A percentile compares a stretch with the other conserved stretches of the same genome.
Evolutionary conservation across 2,888 invertebrate species (phyloP).

Genomic region (Blastobasis adustella): DNA sequence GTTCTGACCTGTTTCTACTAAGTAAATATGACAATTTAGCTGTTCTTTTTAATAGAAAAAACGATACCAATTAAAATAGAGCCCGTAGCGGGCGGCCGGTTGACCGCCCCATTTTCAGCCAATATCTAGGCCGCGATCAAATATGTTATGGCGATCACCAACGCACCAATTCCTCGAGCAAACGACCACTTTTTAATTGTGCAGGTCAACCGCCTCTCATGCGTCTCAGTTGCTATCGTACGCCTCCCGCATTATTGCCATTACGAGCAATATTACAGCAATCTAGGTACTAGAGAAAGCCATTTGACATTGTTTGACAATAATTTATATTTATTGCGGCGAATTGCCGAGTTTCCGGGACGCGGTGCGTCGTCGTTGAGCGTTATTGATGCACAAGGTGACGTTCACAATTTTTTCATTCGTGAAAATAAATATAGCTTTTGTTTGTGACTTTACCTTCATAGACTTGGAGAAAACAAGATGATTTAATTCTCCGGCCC

Average conservation of each 20-base stretch:
- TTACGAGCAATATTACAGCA: not conserved
- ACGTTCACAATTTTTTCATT: too few species aligned
- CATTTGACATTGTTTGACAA: not conserved
- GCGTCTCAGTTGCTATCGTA: constrained; percentile 33
- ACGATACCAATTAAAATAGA: not conserved
- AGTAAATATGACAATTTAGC: not conserved
- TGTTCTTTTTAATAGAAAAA: not conserved
- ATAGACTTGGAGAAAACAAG: too few species aligned
- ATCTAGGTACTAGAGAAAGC: not conserved
- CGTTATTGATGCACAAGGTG: too few species aligned
- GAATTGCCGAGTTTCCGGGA: too few species aligned
- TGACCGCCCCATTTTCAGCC: constrained; percentile 37
- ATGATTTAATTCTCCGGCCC: too few species aligned
- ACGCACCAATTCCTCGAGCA: constrained; percentile 57
- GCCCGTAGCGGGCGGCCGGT: not conserved
- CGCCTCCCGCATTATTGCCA: constrained; percentile 11
- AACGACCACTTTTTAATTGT: constrained; percentile 63
- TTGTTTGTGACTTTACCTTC: too few species aligned
- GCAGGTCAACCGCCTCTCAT: constrained; percentile 51
- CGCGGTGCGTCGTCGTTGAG: too few species aligned
- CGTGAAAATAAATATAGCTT: too few species aligned
- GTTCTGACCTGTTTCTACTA: too few species aligned
- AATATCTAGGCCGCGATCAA: constrained; percentile 64
- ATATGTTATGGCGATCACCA: constrained; percentile 51
- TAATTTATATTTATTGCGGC: too few species aligned